Evolutionary conservation across 2,888 invertebrate species (phyloP), one percentile per base, ranked within the genome.

Genomic region (Lithophane semibrunnea): DNA sequence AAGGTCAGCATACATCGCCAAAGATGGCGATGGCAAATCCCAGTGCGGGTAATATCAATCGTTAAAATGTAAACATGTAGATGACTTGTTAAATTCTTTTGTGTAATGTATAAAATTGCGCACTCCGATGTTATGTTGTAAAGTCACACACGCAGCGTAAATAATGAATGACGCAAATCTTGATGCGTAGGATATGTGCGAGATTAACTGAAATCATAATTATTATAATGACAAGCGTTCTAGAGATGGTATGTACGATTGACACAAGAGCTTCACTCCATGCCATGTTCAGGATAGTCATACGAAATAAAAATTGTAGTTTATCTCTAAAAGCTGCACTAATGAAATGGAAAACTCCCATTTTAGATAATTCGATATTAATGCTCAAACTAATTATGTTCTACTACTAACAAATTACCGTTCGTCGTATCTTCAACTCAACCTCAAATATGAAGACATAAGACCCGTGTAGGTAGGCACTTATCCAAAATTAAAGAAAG

Each of bases 401-500:
- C 58, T 56, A 69, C 54, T 63, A 42, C 52, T 37, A 54, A 80
- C 64, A 68, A 68, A 79, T 84, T 79, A 70, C 83, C 56, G 77
- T 61, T 47, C 24, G 49, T n/a, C 44, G 61, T 81, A 69, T 85
- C 65, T 75, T 65, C 44, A 44, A 67, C 72, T 66, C 68, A 75
- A 81, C 63, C 65, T 74, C 69, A 76, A 84, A 79, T 72, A 75
- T 86, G 79, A 82, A 79, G 56, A 82, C 74, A 37, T 68, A 80
- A 85, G 74, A 77, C 71, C 64, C 68, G 68, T 74, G 85, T 76
- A 77, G 68, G 84, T 74, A 75, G 65, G 77, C 77, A 84, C 89
- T 88, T 88, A 89, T 91, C 83, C 89, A 87, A 89, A 90, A 90
- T 87, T 87, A 89, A 91, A 90, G 88, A 88, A 91, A 89, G 87